Evolutionary conservation across 2,113 vertebrate species (phyloP).

Genomic region (crab-eating macaque (Macaca fascicularis)): T2T-MFA8v1.1 NC_088392.1:20526501-20527000

Average conservation of each 20-base stretch:
- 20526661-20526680: not conserved
- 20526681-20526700: not conserved
- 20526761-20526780: not conserved
- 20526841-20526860: not conserved
- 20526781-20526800: not conserved
- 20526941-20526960: not conserved
- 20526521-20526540: too few species aligned
- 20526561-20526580: too few species aligned
- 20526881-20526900: not conserved
- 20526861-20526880: not conserved
- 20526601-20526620: too few species aligned
- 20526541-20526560: too few species aligned
- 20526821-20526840: not conserved
- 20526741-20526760: not conserved
- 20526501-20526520: too few species aligned
- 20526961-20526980: not conserved
- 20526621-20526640: not conserved
- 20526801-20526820: not conserved
- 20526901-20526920: not conserved
- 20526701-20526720: not conserved
- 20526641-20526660: not conserved
- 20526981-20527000: not conserved
- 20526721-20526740: not conserved
- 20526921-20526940: not conserved
- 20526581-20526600: too few species aligned